phyloP scores from a whole-genome alignment of 2,888 invertebrate genomes.

The Dicyrtoma fusca region DNA sequence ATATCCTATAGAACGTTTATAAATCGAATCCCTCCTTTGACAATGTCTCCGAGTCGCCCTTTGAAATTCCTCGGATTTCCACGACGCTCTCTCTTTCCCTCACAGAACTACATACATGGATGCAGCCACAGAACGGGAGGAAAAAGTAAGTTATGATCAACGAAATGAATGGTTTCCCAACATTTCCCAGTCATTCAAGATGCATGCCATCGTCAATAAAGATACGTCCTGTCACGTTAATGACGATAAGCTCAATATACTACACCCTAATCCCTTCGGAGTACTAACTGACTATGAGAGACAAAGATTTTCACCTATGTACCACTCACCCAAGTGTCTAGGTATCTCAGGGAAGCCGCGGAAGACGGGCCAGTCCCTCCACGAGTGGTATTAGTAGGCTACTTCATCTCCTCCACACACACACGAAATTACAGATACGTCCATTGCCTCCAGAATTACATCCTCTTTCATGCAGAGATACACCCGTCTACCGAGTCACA shows the following conservation, averaged over 20 bases:
- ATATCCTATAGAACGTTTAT: neutral
- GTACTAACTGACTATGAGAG: neutral
- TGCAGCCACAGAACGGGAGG: neutral
- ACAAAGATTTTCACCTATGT: no score
- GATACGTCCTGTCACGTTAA: constrained; percentile 18
- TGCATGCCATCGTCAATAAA: constrained; percentile 1
- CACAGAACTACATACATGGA: neutral
- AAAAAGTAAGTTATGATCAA: constrained; percentile 17
- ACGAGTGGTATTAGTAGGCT: neutral
- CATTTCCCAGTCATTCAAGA: neutral
- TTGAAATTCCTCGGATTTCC: neutral
- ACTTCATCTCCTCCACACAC: neutral
- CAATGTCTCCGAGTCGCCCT: constrained; percentile 1
- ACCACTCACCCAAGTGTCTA: no score
- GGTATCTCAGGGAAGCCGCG: no score
- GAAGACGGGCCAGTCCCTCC: neutral
- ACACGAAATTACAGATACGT: neutral
- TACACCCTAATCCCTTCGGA: constrained; percentile 23
- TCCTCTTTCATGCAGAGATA: neutral
- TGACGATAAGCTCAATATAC: constrained; percentile 33
- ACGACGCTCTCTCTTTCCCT: neutral
- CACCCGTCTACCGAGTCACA: neutral
- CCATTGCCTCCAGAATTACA: neutral
- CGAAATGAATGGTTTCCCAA: constrained; percentile 9
- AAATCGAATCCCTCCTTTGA: constrained; percentile 1